Base-by-base conservation (phyloP, 2,888 invertebrate species). In the Ectemnius continuus region DNA sequence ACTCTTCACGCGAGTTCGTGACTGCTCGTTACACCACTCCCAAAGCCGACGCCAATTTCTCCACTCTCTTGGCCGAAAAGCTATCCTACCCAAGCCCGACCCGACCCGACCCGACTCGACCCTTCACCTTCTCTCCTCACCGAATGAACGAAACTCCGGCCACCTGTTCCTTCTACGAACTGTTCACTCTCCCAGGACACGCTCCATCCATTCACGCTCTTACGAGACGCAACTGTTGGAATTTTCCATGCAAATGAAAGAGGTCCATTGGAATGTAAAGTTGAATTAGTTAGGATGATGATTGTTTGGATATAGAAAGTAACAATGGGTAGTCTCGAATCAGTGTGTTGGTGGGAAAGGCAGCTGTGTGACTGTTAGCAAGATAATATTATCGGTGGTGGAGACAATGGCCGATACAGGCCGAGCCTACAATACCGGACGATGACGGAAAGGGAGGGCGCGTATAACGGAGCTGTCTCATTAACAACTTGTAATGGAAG, bases 401-500 rank as follows among this genome's bases (percentile, higher is more conserved):
- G 68, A 84, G 85, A 89, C 89, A 89, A 88, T 88, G 78, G 84
- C 84, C 77, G 74, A 80, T 80, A 79, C 73, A 68, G 73, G 71
- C 72, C 78, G 78, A 67, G 75, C 76, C 74, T 64, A 78, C 82
- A 79, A 78, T 78, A 73, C 75, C 73, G 77, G 64, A 75, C 75
- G 78, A 71, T 71, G 70, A 58, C 75, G 71, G 81, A 84, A 80
- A 63, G 68, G 79, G 76, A 76, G 78, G 83, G 70, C 80, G 82
- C 77, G 83, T 77, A 81, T 61, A 75, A 79, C 75, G 85, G 85
- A 85, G 87, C 85, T 84, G 84, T 87, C 90, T 90, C 90, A 90
- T 90, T 90, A 89, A 89, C 86, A 88, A 87, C 83, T 88, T 84
- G 84, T 86, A 88, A 88, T 89, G 84, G 86, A 86, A 86, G 83